phyloP scores from a whole-genome alignment of 2,888 invertebrate species.

The Scaptomyza caliginosa region DNA sequence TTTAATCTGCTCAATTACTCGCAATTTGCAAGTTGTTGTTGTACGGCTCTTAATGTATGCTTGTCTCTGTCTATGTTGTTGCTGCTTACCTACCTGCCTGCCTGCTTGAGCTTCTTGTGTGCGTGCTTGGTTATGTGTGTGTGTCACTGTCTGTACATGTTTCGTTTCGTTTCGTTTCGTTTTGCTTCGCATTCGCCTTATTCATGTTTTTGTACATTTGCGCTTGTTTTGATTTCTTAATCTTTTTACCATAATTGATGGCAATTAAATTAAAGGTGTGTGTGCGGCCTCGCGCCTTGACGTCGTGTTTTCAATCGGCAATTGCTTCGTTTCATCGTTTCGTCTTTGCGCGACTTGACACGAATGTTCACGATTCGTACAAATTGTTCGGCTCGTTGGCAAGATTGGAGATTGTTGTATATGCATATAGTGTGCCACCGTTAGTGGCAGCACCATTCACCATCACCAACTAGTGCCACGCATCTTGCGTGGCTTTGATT shows the following conservation, averaged over 20 bases:
- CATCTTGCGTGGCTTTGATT: constrained; percentile 54
- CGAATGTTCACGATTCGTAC: constrained; percentile 15
- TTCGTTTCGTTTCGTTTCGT: constrained; percentile 56
- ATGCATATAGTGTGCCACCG: constrained; percentile 12
- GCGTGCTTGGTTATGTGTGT: constrained; percentile 12
- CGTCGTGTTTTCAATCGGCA: constrained; percentile 31
- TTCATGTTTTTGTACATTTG: constrained; percentile 68
- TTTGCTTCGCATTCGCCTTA: constrained; percentile 65
- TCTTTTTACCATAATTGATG: constrained; percentile 81
- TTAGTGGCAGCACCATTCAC: not conserved
- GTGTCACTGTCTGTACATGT: constrained; percentile 36
- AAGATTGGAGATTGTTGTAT: constrained; percentile 30
- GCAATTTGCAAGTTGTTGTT: constrained; percentile 79
- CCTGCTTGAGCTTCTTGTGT: constrained; percentile 13
- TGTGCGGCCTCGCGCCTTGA: constrained; percentile 58
- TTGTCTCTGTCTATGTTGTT: constrained; percentile 36
- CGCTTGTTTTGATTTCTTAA: constrained; percentile 81
- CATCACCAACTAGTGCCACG: constrained; percentile 18
- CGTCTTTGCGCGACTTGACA: constrained; percentile 34
- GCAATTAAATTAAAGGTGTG: constrained; percentile 80
- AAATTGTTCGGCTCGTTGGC: constrained; percentile 41
- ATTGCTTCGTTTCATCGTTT: constrained; percentile 34
- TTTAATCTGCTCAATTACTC: constrained; percentile 81
- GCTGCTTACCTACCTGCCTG: constrained; percentile 27
- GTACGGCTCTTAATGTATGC: constrained; percentile 37